Evolutionary conservation across 2,797 vertebrate genomes (phyloP), one percentile per base, ranked within the genome.

Genomic region (Gallinago nigripennis): DNA sequence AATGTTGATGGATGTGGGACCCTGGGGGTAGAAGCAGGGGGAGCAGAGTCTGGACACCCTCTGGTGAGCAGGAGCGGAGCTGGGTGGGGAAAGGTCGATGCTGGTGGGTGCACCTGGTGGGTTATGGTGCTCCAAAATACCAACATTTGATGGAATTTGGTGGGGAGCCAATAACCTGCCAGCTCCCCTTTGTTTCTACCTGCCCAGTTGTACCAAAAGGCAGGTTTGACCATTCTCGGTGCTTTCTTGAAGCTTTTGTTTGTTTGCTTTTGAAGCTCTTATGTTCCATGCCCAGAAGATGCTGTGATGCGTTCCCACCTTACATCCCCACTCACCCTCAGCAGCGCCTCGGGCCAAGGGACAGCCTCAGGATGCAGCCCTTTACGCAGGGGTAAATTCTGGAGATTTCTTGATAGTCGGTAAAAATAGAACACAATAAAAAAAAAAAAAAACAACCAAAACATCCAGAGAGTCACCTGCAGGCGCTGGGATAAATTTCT

Each of bases 401-500:
- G 41, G 31, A 88, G 30, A 53, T 78, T 71, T 71, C 86, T 70
- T 27, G 20, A 54, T 28, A 50, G 3, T 71, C 27, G 41, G 31
- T 4, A 35, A 66, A 56, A 12, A 20, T 9, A 66, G 56, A 12
- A 25, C 14, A 30, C 12, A 46, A 35, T 20, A 17, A 31, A 31
- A 13, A 31, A 37, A 85, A 65, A 35, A 21, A 16, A 41, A 41
- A 21, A 21, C 4, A 35, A 9, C 48, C 24, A 25, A 8, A 64
- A 57, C 9, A 15, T 53, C 27, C 65, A 9, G 39, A 57, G 45
- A 88, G 81, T 81, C 94, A 96, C 82, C 90, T 94, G 80, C 86
- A 75, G 63, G 85, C 82, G 46, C 90, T 90, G 90, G 78, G 82
- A 92, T 90, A 82, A 86, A 88, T 89, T 87, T 90, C 80, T 90